A percentile compares a stretch with the other conserved stretches of the same genome.
phyloP scores from a whole-genome alignment of 1,140 invertebrate genomes.

The Ceratosolen solmsi region DNA sequence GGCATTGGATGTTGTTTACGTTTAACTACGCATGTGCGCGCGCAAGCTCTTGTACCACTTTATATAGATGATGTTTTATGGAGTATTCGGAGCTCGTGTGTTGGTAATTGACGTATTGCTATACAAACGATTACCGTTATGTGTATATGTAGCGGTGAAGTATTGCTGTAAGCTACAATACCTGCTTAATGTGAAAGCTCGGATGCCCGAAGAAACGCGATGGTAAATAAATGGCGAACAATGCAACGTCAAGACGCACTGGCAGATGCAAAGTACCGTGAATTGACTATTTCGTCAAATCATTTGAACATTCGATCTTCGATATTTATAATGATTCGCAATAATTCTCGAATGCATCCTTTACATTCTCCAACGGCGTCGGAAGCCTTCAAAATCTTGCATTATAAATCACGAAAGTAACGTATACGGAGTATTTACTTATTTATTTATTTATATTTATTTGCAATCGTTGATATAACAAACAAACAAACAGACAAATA shows the following conservation, averaged over 20 bases:
- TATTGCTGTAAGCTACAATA: not conserved
- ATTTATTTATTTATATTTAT: no score
- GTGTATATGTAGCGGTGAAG: not conserved
- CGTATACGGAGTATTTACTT: no score
- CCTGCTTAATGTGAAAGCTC: not conserved
- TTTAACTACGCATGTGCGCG: not conserved
- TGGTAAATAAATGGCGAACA: not conserved
- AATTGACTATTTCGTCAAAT: no score
- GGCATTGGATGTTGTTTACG: not conserved
- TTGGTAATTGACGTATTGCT: slow-evolving; percentile 37
- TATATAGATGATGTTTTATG: not conserved
- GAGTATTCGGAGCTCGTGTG: not conserved
- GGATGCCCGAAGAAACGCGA: not conserved
- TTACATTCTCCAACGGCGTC: no score
- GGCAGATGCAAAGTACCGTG: no score
- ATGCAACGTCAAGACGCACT: not conserved
- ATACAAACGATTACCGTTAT: slow-evolving; percentile 19
- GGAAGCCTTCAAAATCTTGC: no score
- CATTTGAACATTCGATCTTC: no score
- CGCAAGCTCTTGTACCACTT: slow-evolving; percentile 15
- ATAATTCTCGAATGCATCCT: no score
- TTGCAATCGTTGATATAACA: no score
- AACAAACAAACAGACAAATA: no score
- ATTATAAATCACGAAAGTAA: no score
- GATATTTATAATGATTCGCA: no score